Percentiles rank a stretch among this genome's conserved stretches.
These are phyloP conservation scores for Brachirus orientalis DNA, from an alignment of 2,113 vertebrate species.

Conservation along the genomic window DNA sequence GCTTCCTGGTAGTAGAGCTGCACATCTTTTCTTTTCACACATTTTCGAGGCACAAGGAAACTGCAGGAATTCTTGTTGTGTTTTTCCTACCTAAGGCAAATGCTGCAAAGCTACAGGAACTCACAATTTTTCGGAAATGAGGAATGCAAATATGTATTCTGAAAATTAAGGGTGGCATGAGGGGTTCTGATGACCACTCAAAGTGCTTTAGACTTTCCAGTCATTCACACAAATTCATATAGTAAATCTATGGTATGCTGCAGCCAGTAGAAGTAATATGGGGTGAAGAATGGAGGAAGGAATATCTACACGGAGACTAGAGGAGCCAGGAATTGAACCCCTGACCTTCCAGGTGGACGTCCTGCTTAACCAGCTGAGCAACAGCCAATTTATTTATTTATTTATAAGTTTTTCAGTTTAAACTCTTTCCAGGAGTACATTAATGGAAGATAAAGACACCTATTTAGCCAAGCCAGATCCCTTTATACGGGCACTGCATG, in stretches of 20 bases:
- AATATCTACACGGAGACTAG: too few relatives aligned
- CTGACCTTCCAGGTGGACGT: too few relatives aligned
- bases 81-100: constrained; percentile 54
- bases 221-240: too few relatives aligned
- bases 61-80: constrained; percentile 43
- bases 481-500: background rate
- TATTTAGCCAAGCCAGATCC: background rate
- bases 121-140: too few relatives aligned
- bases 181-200: background rate
- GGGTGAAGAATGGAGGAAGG: too few relatives aligned
- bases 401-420: too few relatives aligned
- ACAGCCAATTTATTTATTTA: too few relatives aligned
- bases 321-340: too few relatives aligned
- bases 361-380: too few relatives aligned
- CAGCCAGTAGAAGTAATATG: too few relatives aligned
- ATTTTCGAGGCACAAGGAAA: constrained; percentile 31
- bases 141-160: constrained; percentile 1
- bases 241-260: too few relatives aligned
- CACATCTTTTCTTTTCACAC: constrained; percentile 41
- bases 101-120: constrained; percentile 29
- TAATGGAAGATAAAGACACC: background rate
- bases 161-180: constrained; percentile 13
- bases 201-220: background rate
- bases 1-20: constrained; percentile 21
- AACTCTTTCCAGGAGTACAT: background rate